Evolutionary conservation across 1,140 invertebrate genomes (phyloP).

Genomic region (Papilio helenus): DNA sequence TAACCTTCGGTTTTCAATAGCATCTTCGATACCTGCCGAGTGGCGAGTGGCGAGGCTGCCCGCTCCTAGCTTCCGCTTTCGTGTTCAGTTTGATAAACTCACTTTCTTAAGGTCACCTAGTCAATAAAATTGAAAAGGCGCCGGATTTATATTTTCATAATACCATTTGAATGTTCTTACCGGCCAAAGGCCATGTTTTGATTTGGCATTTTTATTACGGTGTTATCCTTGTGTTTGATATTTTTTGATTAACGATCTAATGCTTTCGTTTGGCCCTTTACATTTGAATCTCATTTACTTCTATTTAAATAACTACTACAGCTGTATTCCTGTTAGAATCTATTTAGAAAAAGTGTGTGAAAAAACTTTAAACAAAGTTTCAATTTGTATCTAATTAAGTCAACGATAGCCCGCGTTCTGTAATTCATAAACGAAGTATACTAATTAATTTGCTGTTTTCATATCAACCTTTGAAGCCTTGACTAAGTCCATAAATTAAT

Average conservation of each 20-base stretch:
- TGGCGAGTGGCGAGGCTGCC: constrained; percentile 47
- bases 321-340: neutral
- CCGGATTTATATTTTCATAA: constrained; percentile 72
- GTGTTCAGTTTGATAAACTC: constrained; percentile 57
- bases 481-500: constrained; percentile 68
- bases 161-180: constrained; percentile 68
- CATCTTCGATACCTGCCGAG: constrained; percentile 52
- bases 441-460: constrained; percentile 21
- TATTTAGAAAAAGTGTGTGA: neutral
- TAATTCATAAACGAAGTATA: neutral
- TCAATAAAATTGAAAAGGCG: constrained; percentile 75
- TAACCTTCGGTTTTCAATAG: constrained; percentile 68
- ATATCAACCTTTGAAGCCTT: constrained; percentile 54
- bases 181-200: constrained; percentile 70
- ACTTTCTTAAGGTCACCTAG: constrained; percentile 77
- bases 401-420: neutral
- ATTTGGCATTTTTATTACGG: constrained; percentile 76
- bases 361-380: neutral
- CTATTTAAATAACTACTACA: neutral
- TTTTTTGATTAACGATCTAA: constrained; percentile 44
- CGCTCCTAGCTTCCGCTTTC: constrained; percentile 75
- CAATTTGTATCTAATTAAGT: neutral
- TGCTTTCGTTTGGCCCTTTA: constrained; percentile 23
- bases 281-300: constrained; percentile 2
- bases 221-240: constrained; percentile 73